A percentile compares a stretch with the other conserved stretches of the same genome.
phyloP scores from a whole-genome alignment of 2,113 vertebrate species.

The Antechinus flavipes region DNA sequence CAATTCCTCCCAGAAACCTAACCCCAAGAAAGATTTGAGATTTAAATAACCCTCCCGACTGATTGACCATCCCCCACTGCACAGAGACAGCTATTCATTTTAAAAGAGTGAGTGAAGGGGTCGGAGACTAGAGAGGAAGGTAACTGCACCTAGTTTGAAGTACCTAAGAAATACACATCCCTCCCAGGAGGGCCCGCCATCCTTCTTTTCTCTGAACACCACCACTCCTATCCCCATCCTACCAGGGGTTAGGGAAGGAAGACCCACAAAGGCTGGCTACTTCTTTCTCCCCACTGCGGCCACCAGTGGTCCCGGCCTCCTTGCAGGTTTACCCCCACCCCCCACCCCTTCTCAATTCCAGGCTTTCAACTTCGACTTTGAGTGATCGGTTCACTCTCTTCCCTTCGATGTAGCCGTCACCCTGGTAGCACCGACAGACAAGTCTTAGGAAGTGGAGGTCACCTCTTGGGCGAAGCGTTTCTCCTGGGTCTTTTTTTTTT shows the following conservation, averaged over 20 bases:
- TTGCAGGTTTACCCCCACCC: slow-evolving; percentile 67
- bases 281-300: slow-evolving; percentile 20
- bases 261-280: not conserved
- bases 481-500: slow-evolving; percentile 15
- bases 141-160: not conserved
- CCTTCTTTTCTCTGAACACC: not conserved
- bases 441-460: slow-evolving; percentile 49
- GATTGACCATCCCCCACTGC: slow-evolving; percentile 67
- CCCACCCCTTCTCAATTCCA: not conserved
- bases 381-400: not conserved
- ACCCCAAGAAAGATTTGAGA: slow-evolving; percentile 70
- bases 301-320: slow-evolving; percentile 66
- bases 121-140: not conserved
- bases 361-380: not conserved
- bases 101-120: not conserved
- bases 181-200: not conserved
- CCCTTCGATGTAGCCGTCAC: not conserved
- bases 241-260: not conserved
- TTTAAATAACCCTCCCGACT: slow-evolving; percentile 68
- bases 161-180: not conserved
- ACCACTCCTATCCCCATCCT: not conserved
- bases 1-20: slow-evolving; percentile 59
- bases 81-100: slow-evolving; percentile 65
- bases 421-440: not conserved
- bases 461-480: slow-evolving; percentile 66